Percentiles rank a stretch among this genome's conserved stretches.
Evolutionary conservation across 1,140 invertebrate species (phyloP).

Genomic region (Papilio polyxenes): DNA sequence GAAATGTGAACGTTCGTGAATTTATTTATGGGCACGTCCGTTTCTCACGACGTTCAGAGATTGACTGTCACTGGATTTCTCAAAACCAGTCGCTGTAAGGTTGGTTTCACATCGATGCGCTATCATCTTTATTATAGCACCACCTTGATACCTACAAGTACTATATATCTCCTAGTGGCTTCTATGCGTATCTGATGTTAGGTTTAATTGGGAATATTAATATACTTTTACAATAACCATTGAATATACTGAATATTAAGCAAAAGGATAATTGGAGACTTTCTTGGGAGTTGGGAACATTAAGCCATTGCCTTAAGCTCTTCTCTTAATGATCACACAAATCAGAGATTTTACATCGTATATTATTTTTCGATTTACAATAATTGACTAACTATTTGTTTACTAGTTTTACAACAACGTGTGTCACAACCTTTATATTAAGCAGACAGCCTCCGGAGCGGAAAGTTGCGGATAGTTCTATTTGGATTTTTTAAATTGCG

Average conservation of each 20-base stretch:
- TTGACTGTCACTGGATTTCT: conserved; percentile 55
- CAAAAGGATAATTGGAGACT: too few species aligned
- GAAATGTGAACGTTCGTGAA: conserved; percentile 35
- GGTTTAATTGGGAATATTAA: conserved; percentile 56
- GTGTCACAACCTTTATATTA: conserved; percentile 21
- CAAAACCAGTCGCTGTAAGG: conserved; percentile 56
- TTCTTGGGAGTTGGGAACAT: too few species aligned
- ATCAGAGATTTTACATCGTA: neutral
- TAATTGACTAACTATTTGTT: conserved; percentile 24
- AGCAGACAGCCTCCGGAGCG: conserved; percentile 32
- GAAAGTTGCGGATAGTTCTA: conserved; percentile 34
- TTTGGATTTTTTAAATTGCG: conserved; percentile 28
- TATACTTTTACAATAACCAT: too few species aligned
- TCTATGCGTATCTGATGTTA: conserved; percentile 47
- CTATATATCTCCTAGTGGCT: conserved; percentile 40
- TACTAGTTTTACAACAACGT: conserved; percentile 21
- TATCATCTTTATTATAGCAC: conserved; percentile 63
- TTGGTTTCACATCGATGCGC: conserved; percentile 56
- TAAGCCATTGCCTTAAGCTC: too few species aligned
- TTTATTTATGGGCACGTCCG: conserved; percentile 36
- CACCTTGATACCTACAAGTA: conserved; percentile 36
- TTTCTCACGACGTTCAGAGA: conserved; percentile 26
- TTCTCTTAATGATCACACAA: too few species aligned
- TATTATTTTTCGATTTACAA: neutral
- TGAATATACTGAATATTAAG: too few species aligned